A percentile compares a stretch with the other conserved stretches of the same genome.
Evolutionary conservation across 2,888 invertebrate species (phyloP).

Genomic region (Spodoptera exigua): DNA sequence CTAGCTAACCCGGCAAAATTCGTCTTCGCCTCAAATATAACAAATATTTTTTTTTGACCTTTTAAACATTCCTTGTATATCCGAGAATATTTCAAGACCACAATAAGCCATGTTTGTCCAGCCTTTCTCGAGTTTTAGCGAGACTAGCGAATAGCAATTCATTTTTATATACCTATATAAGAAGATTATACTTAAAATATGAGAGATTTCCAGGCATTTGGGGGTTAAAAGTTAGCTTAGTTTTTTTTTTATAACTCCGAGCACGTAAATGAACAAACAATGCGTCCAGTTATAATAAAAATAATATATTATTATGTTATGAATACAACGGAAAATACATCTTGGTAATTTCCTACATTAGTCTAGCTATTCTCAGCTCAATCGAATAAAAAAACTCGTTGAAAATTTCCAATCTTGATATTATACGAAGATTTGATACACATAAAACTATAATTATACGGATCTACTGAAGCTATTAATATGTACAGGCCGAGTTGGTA

Average conservation of each 20-base stretch:
- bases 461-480: constrained; percentile 10
- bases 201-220: too few species aligned
- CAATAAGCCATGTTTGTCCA: too few species aligned
- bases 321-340: background rate
- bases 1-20: too few species aligned
- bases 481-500: constrained; percentile 20
- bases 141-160: too few species aligned
- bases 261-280: constrained; percentile 3
- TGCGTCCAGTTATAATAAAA: background rate
- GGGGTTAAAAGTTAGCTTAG: too few species aligned
- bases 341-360: constrained; percentile 35
- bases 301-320: background rate
- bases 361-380: background rate
- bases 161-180: too few species aligned
- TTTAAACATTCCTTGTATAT: too few species aligned
- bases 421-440: constrained; percentile 37
- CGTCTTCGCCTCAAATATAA: too few species aligned
- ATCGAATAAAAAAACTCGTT: constrained; percentile 11
- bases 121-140: too few species aligned
- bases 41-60: too few species aligned
- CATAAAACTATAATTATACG: constrained; percentile 33
- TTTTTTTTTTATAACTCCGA: background rate
- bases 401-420: constrained; percentile 10
- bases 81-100: too few species aligned
- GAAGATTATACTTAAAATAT: too few species aligned